Evolutionary conservation across 2,797 vertebrate genomes (phyloP).

Genomic region (Sebastes glaucus): DNA sequence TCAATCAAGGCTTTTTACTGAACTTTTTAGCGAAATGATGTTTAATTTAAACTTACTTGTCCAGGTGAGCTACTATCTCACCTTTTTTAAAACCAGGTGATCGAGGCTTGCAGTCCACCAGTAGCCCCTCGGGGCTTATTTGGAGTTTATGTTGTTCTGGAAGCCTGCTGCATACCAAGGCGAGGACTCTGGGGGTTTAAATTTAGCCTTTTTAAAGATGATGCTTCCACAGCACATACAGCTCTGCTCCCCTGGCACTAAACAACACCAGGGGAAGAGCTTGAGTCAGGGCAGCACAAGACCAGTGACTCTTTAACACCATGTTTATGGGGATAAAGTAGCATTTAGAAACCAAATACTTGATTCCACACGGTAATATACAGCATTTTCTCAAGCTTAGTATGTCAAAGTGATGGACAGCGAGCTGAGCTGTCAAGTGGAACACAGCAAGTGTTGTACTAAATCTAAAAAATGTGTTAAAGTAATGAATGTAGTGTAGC

Average conservation of each 20-base stretch:
- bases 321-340: slow-evolving; percentile 76
- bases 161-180: slow-evolving; percentile 78
- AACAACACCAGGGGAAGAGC: slow-evolving; percentile 57
- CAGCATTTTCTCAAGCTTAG: slow-evolving; percentile 44
- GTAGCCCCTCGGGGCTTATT: slow-evolving; percentile 77
- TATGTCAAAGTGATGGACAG: slow-evolving; percentile 34
- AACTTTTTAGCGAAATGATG: neutral
- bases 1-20: neutral
- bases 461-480: neutral
- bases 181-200: slow-evolving; percentile 79
- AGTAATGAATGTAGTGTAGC: neutral
- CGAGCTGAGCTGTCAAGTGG: neutral
- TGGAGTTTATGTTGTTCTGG: slow-evolving; percentile 84
- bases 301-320: slow-evolving; percentile 74
- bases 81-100: slow-evolving; percentile 46
- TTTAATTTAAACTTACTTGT: neutral
- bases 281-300: slow-evolving; percentile 50
- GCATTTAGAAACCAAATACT: slow-evolving; percentile 60
- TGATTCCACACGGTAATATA: slow-evolving; percentile 42
- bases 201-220: slow-evolving; percentile 87
- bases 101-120: neutral
- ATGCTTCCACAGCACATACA: slow-evolving; percentile 82
- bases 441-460: neutral
- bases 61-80: slow-evolving; percentile 38
- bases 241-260: slow-evolving; percentile 73